Conservation (phyloP, 2,888 invertebrate species). For the Criorhina ranunculi region DNA sequence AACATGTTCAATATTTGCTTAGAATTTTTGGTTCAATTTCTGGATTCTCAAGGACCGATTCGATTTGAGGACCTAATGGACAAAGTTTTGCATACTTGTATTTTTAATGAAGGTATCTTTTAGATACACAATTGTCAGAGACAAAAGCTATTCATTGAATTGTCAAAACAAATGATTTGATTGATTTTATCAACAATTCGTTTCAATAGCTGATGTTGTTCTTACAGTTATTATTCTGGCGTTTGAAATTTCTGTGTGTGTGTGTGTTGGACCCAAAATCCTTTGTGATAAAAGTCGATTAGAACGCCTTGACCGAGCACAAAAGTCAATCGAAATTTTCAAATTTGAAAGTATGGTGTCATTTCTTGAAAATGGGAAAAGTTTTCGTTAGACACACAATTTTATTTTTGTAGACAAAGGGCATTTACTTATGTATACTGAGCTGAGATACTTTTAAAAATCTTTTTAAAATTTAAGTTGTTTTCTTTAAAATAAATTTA, state of each 20-base stretch:
- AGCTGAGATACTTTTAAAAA: neutral
- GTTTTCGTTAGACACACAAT: neutral
- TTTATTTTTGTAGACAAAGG: neutral
- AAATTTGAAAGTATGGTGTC: slow-evolving; percentile 25
- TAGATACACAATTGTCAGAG: neutral
- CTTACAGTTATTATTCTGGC: neutral
- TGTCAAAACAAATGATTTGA: slow-evolving; percentile 47
- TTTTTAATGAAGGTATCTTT: slow-evolving; percentile 8
- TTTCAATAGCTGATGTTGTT: slow-evolving; percentile 2
- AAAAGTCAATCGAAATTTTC: slow-evolving; percentile 6
- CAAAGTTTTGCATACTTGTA: slow-evolving; percentile 27
- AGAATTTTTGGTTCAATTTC: slow-evolving; percentile 5
- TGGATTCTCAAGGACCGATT: neutral
- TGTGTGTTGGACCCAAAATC: slow-evolving; percentile 6
- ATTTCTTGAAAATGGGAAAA: neutral
- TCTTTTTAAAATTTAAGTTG: neutral
- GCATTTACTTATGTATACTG: neutral
- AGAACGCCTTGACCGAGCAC: neutral
- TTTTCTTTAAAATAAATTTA: too few relatives aligned
- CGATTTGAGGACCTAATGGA: slow-evolving; percentile 10
- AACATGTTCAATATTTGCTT: slow-evolving; percentile 21
- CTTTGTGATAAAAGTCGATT: neutral
- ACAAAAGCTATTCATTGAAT: slow-evolving; percentile 48
- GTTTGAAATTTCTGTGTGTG: neutral
- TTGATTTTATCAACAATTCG: slow-evolving; percentile 54